Base-by-base conservation (phyloP, 2,888 invertebrate species). In the Leptarthrus brevirostris region DNA sequence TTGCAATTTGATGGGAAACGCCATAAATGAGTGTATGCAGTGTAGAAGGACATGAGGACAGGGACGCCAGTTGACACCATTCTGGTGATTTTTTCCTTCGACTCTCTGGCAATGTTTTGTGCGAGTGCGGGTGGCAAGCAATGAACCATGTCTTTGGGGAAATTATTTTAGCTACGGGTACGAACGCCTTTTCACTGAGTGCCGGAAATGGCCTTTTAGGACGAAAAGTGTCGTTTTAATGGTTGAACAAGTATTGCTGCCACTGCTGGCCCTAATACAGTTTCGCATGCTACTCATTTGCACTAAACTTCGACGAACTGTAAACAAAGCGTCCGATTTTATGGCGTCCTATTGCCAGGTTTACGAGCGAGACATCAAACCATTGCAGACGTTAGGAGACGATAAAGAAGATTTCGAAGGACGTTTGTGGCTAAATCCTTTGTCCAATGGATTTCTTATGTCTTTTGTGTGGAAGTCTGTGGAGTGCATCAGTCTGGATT, bases 121-220 rank as follows among this genome's bases (percentile, higher is more conserved):
- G n/a, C 4, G 52, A 10, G 69, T 52, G 34, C 4, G 52, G 16
- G 69, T 52, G 34, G 69, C 40, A 1, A 40, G 69, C 69, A 49
- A 69, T 69, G 34, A 52, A 10, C 52, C 52, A 18, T 69, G 69
- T 69, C 69, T 52, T 52, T 52, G 49, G 69, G 69, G 69, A 52
- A 69, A 69, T 52, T 69, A 69, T 52, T 69, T 66, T 24, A 20
- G 44, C 44, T 10, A 8, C 26, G n/a, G 22, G 22, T 34, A 14
- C 8, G 24, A 14, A 36, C 22, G 24, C 69, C 20, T 24, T 54
- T 14, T 52, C 8, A 8, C 26, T 18, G 18, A 52, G 44, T 34
- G 52, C 30, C 34, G 69, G 49, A 34, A 52, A 44, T 52, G 30
- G 52, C 6, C 3, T 18, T 24, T 61, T 61, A 20, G 10, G 34